Percentiles rank a stretch among this genome's conserved stretches.
Evolutionary conservation across 1,140 invertebrate genomes (phyloP).

Genomic region (Centruroides sculpturatus): DNA sequence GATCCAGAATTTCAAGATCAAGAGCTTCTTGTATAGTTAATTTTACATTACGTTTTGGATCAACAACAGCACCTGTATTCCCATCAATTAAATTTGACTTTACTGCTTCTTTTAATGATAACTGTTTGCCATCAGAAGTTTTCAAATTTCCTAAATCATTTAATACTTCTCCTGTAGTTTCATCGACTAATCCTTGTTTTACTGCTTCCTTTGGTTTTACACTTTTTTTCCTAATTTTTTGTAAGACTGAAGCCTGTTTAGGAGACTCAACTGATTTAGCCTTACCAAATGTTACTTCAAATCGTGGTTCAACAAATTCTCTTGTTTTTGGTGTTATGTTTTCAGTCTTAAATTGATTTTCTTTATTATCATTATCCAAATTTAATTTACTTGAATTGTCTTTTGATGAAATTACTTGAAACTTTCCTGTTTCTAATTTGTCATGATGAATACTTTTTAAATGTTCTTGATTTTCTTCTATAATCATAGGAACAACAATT

Average conservation of each 20-base stretch:
- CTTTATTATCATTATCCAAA: too few relatives aligned
- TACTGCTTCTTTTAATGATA: slow-evolving; percentile 60
- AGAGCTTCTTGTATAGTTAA: slow-evolving; percentile 71
- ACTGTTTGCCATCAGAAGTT: slow-evolving; percentile 36
- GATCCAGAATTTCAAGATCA: slow-evolving; percentile 65
- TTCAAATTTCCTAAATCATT: slow-evolving; percentile 39
- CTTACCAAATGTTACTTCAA: slow-evolving; percentile 44
- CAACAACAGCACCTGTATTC: slow-evolving; percentile 57
- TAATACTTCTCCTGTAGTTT: slow-evolving; percentile 52
- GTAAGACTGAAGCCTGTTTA: slow-evolving; percentile 48
- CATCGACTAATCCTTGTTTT: slow-evolving; percentile 55
- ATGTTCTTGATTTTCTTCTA: too few relatives aligned
- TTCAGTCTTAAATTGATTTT: slow-evolving; percentile 8
- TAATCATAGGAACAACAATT: background rate
- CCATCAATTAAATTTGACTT: slow-evolving; percentile 56
- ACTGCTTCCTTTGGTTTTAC: slow-evolving; percentile 50
- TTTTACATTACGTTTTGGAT: slow-evolving; percentile 60
- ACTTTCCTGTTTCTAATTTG: too few relatives aligned
- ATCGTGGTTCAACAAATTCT: slow-evolving; percentile 43
- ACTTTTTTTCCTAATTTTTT: slow-evolving; percentile 58
- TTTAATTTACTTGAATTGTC: too few relatives aligned
- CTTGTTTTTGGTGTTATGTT: slow-evolving; percentile 25
- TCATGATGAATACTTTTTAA: too few relatives aligned
- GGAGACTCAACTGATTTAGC: slow-evolving; percentile 37
- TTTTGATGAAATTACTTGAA: too few relatives aligned